These are phyloP conservation scores for Chaetodon trifascialis DNA, from an alignment of 2,113 vertebrate species.

Conservation along the genomic window DNA sequence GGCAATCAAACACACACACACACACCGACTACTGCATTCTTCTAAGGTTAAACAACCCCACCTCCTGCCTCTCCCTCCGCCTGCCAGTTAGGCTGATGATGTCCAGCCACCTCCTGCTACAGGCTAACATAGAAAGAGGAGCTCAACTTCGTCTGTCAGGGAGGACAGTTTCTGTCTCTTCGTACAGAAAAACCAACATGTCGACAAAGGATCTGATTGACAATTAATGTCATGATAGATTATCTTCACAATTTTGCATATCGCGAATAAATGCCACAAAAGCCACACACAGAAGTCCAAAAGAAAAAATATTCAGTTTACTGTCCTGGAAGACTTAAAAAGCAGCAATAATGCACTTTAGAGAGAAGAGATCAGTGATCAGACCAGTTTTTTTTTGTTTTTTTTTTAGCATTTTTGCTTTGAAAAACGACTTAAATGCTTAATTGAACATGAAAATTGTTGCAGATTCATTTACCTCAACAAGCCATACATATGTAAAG, in stretches of 20 bases:
- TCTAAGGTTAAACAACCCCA: slow-evolving; percentile 15
- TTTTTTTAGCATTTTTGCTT: no score
- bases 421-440: no score
- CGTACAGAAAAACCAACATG: neutral
- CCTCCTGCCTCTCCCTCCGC: slow-evolving; percentile 7
- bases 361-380: no score
- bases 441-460: no score
- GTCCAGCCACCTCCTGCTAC: slow-evolving; percentile 15
- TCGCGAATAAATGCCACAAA: no score
- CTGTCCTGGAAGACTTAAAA: neutral
- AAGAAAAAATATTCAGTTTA: neutral
- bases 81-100: slow-evolving; percentile 4
- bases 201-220: neutral
- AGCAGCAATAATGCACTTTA: neutral
- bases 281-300: neutral
- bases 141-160: neutral
- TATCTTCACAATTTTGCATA: neutral
- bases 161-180: neutral
- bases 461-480: neutral
- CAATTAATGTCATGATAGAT: neutral
- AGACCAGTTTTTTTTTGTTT: no score
- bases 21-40: slow-evolving; percentile 20
- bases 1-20: neutral
- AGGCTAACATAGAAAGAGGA: neutral
- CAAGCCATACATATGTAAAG: neutral